A percentile compares a stretch with the other conserved stretches of the same genome.
Conservation (phyloP, 1,140 invertebrate genomes). For the Sitophilus oryzae region DNA sequence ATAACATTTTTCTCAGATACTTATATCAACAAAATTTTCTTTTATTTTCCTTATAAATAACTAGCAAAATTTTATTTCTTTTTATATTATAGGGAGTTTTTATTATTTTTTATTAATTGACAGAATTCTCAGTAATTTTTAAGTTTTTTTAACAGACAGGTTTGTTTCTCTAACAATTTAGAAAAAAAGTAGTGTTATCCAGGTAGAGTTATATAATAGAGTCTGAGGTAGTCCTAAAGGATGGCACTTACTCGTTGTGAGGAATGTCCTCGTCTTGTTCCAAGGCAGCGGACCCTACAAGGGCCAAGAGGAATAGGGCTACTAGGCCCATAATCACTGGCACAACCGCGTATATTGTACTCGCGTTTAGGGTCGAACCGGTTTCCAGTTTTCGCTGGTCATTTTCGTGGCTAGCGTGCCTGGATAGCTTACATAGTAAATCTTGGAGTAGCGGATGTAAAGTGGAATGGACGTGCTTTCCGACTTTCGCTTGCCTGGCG, state of each 20-base stretch:
- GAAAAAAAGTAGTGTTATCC: too few species aligned
- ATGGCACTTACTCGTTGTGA: slow-evolving; percentile 76
- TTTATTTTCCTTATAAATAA: too few species aligned
- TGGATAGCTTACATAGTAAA: slow-evolving; percentile 13
- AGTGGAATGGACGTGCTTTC: slow-evolving; percentile 8
- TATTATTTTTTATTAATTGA: too few species aligned
- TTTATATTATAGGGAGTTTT: too few species aligned
- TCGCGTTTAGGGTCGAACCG: neutral
- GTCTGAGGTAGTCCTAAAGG: too few species aligned
- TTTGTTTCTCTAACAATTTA: too few species aligned
- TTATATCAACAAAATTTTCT: too few species aligned
- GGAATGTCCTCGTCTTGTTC: slow-evolving; percentile 80
- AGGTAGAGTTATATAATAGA: too few species aligned
- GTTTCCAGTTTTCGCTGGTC: slow-evolving; percentile 2
- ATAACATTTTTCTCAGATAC: too few species aligned
- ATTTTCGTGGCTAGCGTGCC: slow-evolving; percentile 3
- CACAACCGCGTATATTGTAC: neutral
- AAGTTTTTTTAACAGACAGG: too few species aligned
- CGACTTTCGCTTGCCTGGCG: slow-evolving; percentile 12
- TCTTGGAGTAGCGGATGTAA: slow-evolving; percentile 10
- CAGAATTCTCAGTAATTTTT: too few species aligned
- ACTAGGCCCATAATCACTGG: slow-evolving; percentile 23
- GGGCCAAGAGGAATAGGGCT: slow-evolving; percentile 29
- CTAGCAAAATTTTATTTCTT: too few species aligned
- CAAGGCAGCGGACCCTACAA: slow-evolving; percentile 36